phyloP scores from a whole-genome alignment of 2,113 vertebrate genomes.

The Cercocebus atys region DNA sequence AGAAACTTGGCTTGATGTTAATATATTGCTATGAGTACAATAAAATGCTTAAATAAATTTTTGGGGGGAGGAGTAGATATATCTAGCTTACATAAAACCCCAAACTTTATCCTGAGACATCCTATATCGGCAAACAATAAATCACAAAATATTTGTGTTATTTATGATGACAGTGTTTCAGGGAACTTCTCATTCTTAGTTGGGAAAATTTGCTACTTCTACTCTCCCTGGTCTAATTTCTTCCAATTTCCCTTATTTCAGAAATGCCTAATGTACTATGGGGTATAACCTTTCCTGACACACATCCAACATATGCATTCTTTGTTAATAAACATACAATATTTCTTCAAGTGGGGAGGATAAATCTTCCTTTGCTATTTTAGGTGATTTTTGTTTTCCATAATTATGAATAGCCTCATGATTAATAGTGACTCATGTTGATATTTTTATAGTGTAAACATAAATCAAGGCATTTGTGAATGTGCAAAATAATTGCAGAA shows the following conservation, averaged over 20 bases:
- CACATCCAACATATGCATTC: accelerated
- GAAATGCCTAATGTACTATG: not conserved
- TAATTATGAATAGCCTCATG: not conserved
- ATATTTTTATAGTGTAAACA: not conserved
- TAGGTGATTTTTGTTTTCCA: not conserved
- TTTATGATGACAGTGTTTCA: not conserved
- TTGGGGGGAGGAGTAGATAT: not conserved
- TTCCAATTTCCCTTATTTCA: not conserved
- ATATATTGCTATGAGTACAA: not conserved
- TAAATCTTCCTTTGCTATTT: not conserved
- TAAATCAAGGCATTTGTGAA: not conserved
- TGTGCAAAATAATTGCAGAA: not conserved
- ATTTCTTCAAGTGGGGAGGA: not conserved
- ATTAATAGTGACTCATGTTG: not conserved
- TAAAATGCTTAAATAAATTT: not conserved
- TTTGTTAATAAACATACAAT: not conserved
- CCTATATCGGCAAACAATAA: not conserved
- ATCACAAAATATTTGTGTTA: not conserved
- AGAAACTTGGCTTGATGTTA: not conserved
- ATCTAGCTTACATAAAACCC: not conserved
- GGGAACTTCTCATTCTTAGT: not conserved
- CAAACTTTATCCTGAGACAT: not conserved
- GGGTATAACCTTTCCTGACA: not conserved
- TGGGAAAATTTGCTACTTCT: not conserved
- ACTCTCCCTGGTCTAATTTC: not conserved